Conservation (phyloP, 2,888 invertebrate genomes). For the Dynastes hyllus region DNA sequence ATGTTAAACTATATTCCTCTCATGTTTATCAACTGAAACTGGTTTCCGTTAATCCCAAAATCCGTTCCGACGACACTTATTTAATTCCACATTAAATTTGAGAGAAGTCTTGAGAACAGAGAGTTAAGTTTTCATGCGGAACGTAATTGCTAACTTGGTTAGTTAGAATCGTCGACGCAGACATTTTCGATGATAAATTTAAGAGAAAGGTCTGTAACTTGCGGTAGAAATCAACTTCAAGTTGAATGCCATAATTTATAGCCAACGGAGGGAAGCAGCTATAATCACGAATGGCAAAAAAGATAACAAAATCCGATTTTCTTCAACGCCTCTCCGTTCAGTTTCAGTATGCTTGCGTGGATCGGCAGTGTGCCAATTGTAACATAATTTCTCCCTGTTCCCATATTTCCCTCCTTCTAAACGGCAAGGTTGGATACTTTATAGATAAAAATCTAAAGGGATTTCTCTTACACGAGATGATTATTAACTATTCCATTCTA, state of each 20-base stretch:
- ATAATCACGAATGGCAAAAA: conserved; percentile 72
- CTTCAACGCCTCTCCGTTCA: conserved; percentile 57
- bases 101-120: not conserved
- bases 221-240: conserved; percentile 68
- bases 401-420: conserved; percentile 19
- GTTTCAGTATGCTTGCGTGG: conserved; percentile 66
- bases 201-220: conserved; percentile 62
- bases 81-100: not conserved
- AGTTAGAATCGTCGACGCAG: conserved; percentile 41
- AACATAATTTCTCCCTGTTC: conserved; percentile 45
- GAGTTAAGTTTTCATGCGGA: conserved; percentile 7
- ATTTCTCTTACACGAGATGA: too few species aligned
- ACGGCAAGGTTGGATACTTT: conserved; percentile 29
- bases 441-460: conserved; percentile 17
- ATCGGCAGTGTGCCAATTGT: conserved; percentile 59
- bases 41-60: not conserved
- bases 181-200: conserved; percentile 58
- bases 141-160: conserved; percentile 47
- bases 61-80: not conserved
- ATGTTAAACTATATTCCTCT: too few species aligned
- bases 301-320: conserved; percentile 72
- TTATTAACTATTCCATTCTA: too few species aligned
- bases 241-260: conserved; percentile 66
- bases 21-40: too few species aligned
- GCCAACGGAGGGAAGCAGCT: conserved; percentile 64